phyloP scores from a whole-genome alignment of 2,113 vertebrate genomes.

The Progne subis region DNA sequence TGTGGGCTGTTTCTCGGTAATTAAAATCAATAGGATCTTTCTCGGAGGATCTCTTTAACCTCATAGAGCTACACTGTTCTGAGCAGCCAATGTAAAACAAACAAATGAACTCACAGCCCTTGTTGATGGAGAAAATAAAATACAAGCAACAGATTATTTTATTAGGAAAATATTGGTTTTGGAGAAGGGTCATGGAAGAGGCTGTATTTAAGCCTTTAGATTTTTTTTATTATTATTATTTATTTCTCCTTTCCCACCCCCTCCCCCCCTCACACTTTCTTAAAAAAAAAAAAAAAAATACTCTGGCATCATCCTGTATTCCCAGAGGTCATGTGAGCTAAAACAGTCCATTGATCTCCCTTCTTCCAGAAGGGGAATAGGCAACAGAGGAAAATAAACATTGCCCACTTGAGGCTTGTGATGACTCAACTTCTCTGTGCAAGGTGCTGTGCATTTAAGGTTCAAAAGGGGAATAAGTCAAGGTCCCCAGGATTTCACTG shows the following conservation, averaged over 20 bases:
- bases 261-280: background rate
- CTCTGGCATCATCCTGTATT: slow-evolving; percentile 7
- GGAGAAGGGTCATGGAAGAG: background rate
- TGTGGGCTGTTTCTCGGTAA: slow-evolving; percentile 93
- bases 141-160: slow-evolving; percentile 40
- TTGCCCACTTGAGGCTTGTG: background rate
- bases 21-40: slow-evolving; percentile 99
- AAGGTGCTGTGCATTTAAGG: background rate
- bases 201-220: background rate
- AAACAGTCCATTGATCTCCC: slow-evolving; percentile 66
- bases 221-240: background rate
- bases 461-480: background rate
- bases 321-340: slow-evolving; percentile 62
- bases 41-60: slow-evolving; percentile 85
- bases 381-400: slow-evolving; percentile 31
- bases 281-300: background rate
- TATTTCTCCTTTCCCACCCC: background rate
- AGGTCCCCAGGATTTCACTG: background rate
- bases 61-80: slow-evolving; percentile 63
- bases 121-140: background rate
- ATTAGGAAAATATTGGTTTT: slow-evolving; percentile 1
- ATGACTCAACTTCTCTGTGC: accelerated
- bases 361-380: slow-evolving; percentile 14
- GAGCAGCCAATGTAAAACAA: slow-evolving; percentile 68
- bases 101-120: slow-evolving; percentile 66